These are phyloP conservation scores for Sussaba pulchella DNA, from an alignment of 2,888 invertebrate genomes.

Conservation along the genomic window DNA sequence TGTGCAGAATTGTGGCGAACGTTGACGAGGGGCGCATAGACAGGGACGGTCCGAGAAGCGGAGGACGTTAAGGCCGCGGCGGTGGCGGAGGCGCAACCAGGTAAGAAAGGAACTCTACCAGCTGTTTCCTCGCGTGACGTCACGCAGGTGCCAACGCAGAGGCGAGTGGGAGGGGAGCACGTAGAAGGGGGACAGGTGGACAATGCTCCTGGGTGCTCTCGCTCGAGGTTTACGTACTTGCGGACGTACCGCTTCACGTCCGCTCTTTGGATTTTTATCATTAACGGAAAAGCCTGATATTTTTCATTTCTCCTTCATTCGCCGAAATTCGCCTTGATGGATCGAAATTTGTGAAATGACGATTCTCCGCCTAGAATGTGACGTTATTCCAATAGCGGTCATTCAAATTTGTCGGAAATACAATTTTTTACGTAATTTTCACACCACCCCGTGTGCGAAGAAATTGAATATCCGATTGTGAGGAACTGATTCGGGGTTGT, in stretches of 20 bases:
- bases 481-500: no score
- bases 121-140: slow-evolving; percentile 82
- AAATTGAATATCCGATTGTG: no score
- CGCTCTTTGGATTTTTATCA: slow-evolving; percentile 34
- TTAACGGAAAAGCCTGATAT: not conserved
- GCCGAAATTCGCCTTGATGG: no score
- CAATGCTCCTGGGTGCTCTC: slow-evolving; percentile 74
- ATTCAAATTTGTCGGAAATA: no score
- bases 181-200: slow-evolving; percentile 75
- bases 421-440: no score
- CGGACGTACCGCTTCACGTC: slow-evolving; percentile 24
- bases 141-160: slow-evolving; percentile 76
- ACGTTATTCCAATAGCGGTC: no score
- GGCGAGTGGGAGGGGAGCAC: slow-evolving; percentile 28
- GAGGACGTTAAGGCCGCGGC: slow-evolving; percentile 34
- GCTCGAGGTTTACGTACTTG: slow-evolving; percentile 61
- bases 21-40: slow-evolving; percentile 22
- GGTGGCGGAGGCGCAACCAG: no score
- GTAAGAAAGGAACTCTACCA: slow-evolving; percentile 74
- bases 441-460: no score
- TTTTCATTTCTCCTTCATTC: slow-evolving; percentile 41
- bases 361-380: no score
- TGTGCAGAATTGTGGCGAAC: slow-evolving; percentile 48
- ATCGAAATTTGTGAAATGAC: no score
- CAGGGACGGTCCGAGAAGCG: slow-evolving; percentile 31